Conservation (phyloP, 2,888 invertebrate species). For the Rhingia campestris region DNA sequence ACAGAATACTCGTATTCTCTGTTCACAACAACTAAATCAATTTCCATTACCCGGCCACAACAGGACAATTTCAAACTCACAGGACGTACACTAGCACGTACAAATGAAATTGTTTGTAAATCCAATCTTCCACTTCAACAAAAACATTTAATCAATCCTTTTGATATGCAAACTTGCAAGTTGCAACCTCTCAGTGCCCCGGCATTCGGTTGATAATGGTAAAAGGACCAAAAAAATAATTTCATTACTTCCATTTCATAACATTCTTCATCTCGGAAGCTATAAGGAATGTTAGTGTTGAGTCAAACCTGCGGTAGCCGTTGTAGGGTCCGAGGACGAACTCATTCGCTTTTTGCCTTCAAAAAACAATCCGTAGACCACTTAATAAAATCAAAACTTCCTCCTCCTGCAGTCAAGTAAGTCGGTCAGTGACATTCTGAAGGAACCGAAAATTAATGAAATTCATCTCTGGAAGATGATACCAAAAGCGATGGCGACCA, state of each 20-base stretch:
- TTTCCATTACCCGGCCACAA: no score
- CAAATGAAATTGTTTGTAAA: conserved; percentile 3
- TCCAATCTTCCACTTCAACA: conserved; percentile 7
- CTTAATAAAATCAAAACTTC: conserved; percentile 48
- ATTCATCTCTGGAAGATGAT: conserved; percentile 36
- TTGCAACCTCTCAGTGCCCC: background rate
- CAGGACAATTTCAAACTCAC: background rate
- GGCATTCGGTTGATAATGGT: conserved; percentile 12
- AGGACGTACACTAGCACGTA: background rate
- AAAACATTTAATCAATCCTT: conserved; percentile 11
- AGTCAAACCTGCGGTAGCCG: conserved; percentile 15
- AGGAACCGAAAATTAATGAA: conserved; percentile 33
- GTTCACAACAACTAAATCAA: no score
- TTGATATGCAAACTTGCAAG: conserved; percentile 30
- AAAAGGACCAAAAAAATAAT: conserved; percentile 18
- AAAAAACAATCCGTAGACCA: conserved; percentile 33
- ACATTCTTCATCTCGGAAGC: background rate
- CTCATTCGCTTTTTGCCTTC: conserved; percentile 35
- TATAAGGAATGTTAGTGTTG: background rate
- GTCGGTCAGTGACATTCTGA: background rate
- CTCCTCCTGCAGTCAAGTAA: conserved; percentile 20
- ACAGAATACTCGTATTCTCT: background rate
- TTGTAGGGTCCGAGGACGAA: conserved; percentile 31
- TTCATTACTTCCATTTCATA: conserved; percentile 29
- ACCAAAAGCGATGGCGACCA: conserved; percentile 7